Conservation (phyloP, 2,797 vertebrate species). For the Anguilla marmorata region DNA sequence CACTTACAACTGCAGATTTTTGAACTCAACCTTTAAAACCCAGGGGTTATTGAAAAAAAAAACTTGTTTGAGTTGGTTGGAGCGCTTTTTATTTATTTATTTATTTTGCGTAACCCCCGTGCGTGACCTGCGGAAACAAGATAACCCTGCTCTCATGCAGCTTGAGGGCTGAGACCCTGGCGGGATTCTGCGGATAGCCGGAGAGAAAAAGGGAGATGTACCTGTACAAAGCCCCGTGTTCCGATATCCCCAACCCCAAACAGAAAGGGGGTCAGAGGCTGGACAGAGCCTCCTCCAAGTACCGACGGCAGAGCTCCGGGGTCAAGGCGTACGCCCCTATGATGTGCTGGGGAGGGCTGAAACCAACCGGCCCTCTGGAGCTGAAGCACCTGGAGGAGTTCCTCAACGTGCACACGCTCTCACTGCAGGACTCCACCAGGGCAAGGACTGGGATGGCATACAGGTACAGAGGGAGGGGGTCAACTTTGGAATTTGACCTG, state of each 20-base stretch:
- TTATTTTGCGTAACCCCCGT: neutral
- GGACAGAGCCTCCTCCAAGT: slow-evolving; percentile 58
- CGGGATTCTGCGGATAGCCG: neutral
- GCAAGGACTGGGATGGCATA: slow-evolving; percentile 74
- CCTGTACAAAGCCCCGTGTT: slow-evolving; percentile 82
- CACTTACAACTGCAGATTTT: slow-evolving; percentile 9
- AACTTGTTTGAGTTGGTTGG: neutral
- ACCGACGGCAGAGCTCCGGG: slow-evolving; percentile 44
- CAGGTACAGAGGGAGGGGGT: slow-evolving; percentile 62
- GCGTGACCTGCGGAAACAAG: neutral
- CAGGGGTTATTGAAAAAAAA: neutral
- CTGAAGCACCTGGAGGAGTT: slow-evolving; percentile 82
- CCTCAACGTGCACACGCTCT: slow-evolving; percentile 78
- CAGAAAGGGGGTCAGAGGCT: slow-evolving; percentile 65
- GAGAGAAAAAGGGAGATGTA: slow-evolving; percentile 71
- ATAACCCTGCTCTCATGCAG: neutral
- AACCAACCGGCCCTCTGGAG: slow-evolving; percentile 58
- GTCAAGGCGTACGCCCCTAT: slow-evolving; percentile 56
- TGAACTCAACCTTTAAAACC: neutral
- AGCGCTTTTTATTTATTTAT: neutral
- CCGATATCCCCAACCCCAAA: slow-evolving; percentile 79
- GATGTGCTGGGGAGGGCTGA: slow-evolving; percentile 62
- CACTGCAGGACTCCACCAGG: slow-evolving; percentile 75
- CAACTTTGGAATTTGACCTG: neutral
- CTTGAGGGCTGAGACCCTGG: neutral